Evolutionary conservation across 2,113 vertebrate genomes (phyloP).

Genomic region (Myrmecobius fasciatus): DNA sequence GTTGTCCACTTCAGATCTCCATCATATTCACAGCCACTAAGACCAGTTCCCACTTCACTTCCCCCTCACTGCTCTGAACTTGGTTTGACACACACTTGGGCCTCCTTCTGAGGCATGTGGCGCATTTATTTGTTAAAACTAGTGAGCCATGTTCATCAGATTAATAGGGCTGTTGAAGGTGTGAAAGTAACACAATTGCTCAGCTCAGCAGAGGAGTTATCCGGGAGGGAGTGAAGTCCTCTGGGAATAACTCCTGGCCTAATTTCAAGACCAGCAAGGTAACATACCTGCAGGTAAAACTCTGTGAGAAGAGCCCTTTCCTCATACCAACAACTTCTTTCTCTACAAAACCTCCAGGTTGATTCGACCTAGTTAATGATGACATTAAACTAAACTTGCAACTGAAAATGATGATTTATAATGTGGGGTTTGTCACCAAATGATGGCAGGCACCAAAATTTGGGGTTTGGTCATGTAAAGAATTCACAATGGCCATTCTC

Average conservation of each 20-base stretch:
- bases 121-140: not conserved
- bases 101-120: not conserved
- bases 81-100: not conserved
- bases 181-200: not conserved
- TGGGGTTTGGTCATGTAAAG: too few species aligned
- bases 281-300: not conserved
- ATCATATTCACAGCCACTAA: not conserved
- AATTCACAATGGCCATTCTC: too few species aligned
- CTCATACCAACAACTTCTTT: not conserved
- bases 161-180: not conserved
- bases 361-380: not conserved
- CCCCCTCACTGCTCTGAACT: not conserved
- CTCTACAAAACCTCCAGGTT: not conserved
- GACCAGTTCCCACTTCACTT: not conserved
- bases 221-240: not conserved
- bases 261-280: constrained; percentile 9
- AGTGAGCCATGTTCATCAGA: constrained; percentile 23
- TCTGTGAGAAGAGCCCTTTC: not conserved
- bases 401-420: not conserved
- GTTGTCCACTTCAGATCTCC: not conserved
- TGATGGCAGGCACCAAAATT: too few species aligned
- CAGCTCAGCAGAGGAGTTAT: not conserved
- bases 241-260: not conserved
- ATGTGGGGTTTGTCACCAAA: too few species aligned
- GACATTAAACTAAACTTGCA: constrained; percentile 2